Base-by-base conservation (phyloP, 2,797 vertebrate species). In the Mycteria americana region DNA sequence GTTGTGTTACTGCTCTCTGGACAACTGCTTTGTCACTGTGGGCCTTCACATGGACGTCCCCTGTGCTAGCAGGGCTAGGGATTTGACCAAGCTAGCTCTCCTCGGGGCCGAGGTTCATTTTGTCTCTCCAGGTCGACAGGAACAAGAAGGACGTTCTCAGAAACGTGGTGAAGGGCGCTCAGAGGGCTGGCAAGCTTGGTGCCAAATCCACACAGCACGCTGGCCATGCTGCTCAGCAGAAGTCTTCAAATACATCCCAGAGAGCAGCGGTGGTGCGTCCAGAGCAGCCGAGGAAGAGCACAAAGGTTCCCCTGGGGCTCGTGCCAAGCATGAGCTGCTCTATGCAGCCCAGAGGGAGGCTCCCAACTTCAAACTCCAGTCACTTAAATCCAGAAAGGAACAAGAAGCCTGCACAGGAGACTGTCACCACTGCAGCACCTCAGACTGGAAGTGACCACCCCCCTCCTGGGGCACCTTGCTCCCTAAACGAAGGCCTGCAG, bases 51-150 rank as follows among this genome's bases (percentile, higher is more conserved):
- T 33, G 43, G 57, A 8, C 1, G 1, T 69, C 25, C 16, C n/a
- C 8, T 21, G 54, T 31, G 43, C 57, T 56, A 18, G 35, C 28
- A 24, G 62, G 63, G 35, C 50, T 57, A 45, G 8, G 50, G n/a
- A 24, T 59, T 10, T 74, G 31, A 16, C 22, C 23, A 18, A 41
- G 43, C 65, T n/a, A 9, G 6, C 16, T 85, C 19, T 62, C 22
- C 50, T 56, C 5, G 2, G n/a, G 25, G 54, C 72, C 94, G 56
- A 83, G 25, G 16, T 83, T 65, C 0, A 0, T 25, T 89, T 72
- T 97, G 16, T 86, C 21, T 92, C 96, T 96, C 74, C 88, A 98
- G 98, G 69, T 75, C 45, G 17, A 63, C 74, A 73, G 76, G 78
- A 93, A 37, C 60, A 89, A 93, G 95, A 92, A 96, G 53, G 45